Conservation (phyloP, 2,888 invertebrate genomes). For the Diloba caeruleocephala region DNA sequence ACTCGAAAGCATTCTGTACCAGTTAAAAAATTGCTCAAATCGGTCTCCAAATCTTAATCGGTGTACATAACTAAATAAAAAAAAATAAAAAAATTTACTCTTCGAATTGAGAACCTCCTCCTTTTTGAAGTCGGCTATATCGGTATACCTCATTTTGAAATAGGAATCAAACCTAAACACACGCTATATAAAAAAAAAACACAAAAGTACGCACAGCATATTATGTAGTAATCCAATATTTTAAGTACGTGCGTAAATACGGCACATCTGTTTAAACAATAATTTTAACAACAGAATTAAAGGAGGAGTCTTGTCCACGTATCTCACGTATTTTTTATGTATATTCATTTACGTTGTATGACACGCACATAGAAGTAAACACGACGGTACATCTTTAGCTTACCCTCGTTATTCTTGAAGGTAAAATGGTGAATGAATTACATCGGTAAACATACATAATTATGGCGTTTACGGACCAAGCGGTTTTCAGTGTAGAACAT, state of each 20-base stretch:
- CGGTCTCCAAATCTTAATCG: no score
- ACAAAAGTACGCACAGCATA: conserved; percentile 9
- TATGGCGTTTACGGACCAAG: conserved; percentile 16
- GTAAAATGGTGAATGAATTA: conserved; percentile 35
- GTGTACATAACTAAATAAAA: no score
- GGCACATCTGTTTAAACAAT: conserved; percentile 24
- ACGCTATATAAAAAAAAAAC: conserved; percentile 7
- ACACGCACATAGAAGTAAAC: conserved; percentile 10
- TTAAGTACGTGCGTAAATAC: conserved; percentile 10
- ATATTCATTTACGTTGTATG: conserved; percentile 19
- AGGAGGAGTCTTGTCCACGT: conserved; percentile 1
- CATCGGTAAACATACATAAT: conserved; percentile 31
- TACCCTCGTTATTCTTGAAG: conserved; percentile 23
- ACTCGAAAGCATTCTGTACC: no score
- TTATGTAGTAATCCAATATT: conserved; percentile 1
- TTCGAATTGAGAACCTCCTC: no score
- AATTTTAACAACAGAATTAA: conserved; percentile 10
- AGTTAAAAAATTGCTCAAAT: no score
- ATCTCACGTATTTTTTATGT: conserved; percentile 12
- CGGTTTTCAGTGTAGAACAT: no score
- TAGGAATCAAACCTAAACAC: conserved; percentile 18
- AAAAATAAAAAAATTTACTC: no score
- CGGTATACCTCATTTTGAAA: no score
- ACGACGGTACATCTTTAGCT: conserved; percentile 22
- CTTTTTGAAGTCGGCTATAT: no score